Evolutionary conservation across 1,140 invertebrate genomes (phyloP).

Genomic region (Eulimnadia texana): DNA sequence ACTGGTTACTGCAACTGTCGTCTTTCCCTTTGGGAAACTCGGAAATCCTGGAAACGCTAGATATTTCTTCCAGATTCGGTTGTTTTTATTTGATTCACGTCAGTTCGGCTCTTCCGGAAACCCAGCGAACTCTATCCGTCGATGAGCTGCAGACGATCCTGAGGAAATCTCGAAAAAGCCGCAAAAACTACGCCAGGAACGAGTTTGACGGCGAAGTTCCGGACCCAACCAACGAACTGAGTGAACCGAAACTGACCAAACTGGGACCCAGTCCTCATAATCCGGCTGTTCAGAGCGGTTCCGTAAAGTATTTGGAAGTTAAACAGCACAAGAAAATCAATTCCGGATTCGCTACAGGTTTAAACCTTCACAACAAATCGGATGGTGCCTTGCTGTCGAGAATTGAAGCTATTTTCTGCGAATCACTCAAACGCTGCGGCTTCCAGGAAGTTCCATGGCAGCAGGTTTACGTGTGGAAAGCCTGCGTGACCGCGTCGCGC

Average conservation of each 20-base stretch:
- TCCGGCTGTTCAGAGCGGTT: neutral
- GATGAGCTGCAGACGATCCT: neutral
- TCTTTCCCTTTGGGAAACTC: neutral
- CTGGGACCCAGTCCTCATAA: neutral
- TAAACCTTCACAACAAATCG: neutral
- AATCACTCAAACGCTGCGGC: neutral
- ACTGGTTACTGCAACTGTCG: neutral
- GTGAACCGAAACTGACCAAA: neutral
- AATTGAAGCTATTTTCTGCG: neutral
- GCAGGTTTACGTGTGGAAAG: neutral
- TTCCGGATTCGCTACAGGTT: neutral
- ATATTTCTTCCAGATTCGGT: conserved; percentile 4
- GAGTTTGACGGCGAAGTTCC: neutral
- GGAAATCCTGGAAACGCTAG: neutral
- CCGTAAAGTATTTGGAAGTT: neutral
- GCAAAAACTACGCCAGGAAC: neutral
- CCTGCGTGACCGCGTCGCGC: neutral
- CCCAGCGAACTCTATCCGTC: neutral
- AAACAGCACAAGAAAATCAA: conserved; percentile 1
- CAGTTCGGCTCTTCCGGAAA: neutral
- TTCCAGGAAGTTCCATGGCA: neutral
- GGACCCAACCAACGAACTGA: no score
- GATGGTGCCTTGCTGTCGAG: neutral
- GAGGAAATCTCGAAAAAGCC: neutral
- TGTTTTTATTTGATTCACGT: neutral